A percentile compares a stretch with the other conserved stretches of the same genome.
phyloP scores from a whole-genome alignment of 1,140 invertebrate genomes.

The Drosophila funebris region DNA sequence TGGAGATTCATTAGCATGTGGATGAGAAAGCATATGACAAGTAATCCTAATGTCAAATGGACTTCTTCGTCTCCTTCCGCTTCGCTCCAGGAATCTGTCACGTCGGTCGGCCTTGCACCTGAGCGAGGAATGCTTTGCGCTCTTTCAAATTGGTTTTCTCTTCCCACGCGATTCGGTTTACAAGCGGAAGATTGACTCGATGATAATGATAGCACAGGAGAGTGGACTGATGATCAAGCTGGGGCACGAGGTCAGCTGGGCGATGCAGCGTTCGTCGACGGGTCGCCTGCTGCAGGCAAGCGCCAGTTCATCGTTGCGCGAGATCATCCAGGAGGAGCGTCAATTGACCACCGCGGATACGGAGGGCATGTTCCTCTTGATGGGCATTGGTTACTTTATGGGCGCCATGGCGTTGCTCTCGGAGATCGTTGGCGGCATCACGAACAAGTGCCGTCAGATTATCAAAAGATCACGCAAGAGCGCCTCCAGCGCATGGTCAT shows the following conservation, averaged over 20 bases:
- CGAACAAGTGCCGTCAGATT: constrained; percentile 85
- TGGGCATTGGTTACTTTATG: constrained; percentile 87
- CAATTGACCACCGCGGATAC: constrained; percentile 89
- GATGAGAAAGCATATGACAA: too few relatives aligned
- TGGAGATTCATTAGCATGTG: too few relatives aligned
- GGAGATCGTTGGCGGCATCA: constrained; percentile 87
- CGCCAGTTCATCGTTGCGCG: constrained; percentile 58
- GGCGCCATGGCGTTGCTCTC: constrained; percentile 85
- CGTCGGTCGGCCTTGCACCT: constrained; percentile 88
- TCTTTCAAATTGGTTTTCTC: constrained; percentile 87
- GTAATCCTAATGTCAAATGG: too few relatives aligned
- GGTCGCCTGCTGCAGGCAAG: constrained; percentile 86
- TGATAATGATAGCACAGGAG: constrained; percentile 86
- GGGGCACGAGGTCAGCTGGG: constrained; percentile 88
- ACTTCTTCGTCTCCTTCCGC: not conserved
- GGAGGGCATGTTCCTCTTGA: constrained; percentile 90
- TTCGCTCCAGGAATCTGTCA: constrained; percentile 73
- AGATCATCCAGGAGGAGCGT: constrained; percentile 86
- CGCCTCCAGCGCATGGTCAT: constrained; percentile 65
- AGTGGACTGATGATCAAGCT: constrained; percentile 88
- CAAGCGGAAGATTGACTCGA: constrained; percentile 85
- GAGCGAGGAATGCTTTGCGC: constrained; percentile 88
- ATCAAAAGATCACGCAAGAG: constrained; percentile 67
- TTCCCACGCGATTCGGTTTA: constrained; percentile 87
- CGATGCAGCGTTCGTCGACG: constrained; percentile 86